A percentile compares a stretch with the other conserved stretches of the same genome.
These are phyloP conservation scores for Podilymbus podiceps DNA, from an alignment of 2,113 vertebrate species.

Conservation along the genomic window DNA sequence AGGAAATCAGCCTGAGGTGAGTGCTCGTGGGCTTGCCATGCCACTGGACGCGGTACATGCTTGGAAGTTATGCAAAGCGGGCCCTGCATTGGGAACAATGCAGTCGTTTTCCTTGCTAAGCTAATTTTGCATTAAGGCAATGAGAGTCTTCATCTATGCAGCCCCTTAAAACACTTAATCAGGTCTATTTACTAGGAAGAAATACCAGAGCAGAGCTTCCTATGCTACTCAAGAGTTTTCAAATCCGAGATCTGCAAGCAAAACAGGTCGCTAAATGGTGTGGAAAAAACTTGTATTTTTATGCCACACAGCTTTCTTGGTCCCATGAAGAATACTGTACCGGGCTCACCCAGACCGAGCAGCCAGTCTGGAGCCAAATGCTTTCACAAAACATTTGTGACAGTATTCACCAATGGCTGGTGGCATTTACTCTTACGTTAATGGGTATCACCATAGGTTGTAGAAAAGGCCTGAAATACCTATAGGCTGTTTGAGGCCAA, in stretches of 20 bases:
- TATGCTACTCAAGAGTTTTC: neutral
- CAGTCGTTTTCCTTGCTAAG: conserved; percentile 20
- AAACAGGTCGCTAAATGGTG: neutral
- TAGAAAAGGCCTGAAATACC: neutral
- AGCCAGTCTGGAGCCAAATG: neutral
- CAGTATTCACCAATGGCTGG: neutral
- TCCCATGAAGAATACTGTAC: neutral
- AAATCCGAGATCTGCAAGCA: neutral
- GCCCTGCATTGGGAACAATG: conserved; percentile 35
- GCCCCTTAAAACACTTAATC: neutral
- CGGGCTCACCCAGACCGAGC: neutral
- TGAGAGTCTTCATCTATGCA: neutral
- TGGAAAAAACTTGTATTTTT: neutral
- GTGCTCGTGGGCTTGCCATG: conserved; percentile 46
- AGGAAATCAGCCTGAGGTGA: conserved; percentile 34
- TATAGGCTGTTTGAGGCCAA: neutral
- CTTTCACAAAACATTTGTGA: conserved; percentile 15
- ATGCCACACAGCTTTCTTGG: neutral
- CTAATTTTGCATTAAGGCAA: conserved; percentile 22
- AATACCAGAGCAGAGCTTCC: conserved; percentile 4
- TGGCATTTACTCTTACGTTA: neutral
- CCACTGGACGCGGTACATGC: conserved; percentile 35
- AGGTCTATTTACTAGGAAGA: neutral
- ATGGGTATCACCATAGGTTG: neutral
- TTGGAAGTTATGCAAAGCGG: conserved; percentile 35